These are phyloP conservation scores for Drosophila sproati DNA, from an alignment of 1,140 invertebrate genomes.

Conservation along the genomic window DNA sequence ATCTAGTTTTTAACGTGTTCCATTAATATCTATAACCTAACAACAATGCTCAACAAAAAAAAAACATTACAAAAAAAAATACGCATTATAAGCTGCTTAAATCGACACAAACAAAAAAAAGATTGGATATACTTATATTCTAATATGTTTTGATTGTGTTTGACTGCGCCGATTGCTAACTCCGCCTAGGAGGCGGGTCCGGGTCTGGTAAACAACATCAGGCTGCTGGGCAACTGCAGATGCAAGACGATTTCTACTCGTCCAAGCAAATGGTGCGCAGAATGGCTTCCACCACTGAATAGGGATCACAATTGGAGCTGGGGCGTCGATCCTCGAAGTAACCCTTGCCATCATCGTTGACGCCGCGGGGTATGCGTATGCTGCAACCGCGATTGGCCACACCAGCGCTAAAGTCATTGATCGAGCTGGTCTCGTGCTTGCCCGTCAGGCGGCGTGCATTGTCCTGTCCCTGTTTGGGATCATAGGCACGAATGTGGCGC, in stretches of 20 bases:
- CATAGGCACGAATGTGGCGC: slow-evolving; percentile 93
- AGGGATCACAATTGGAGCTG: slow-evolving; percentile 94
- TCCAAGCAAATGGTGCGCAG: slow-evolving; percentile 89
- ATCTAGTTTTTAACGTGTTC: slow-evolving; percentile 5
- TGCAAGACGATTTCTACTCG: slow-evolving; percentile 84
- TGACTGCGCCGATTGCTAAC: slow-evolving; percentile 40
- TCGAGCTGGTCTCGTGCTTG: slow-evolving; percentile 90
- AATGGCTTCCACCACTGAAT: slow-evolving; percentile 88
- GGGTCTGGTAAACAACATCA: background rate
- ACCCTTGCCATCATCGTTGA: slow-evolving; percentile 92
- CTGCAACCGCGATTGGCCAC: slow-evolving; percentile 90
- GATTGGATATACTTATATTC: slow-evolving; percentile 44
- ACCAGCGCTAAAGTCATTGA: slow-evolving; percentile 91
- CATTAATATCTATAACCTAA: slow-evolving; percentile 36
- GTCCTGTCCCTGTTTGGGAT: slow-evolving; percentile 91
- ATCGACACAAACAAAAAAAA: slow-evolving; percentile 24
- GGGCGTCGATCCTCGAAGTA: slow-evolving; percentile 96
- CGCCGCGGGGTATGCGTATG: slow-evolving; percentile 91
- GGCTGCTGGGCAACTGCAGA: background rate
- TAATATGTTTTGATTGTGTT: slow-evolving; percentile 24
- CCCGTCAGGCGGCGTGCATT: slow-evolving; percentile 92
- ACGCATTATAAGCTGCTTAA: slow-evolving; percentile 23
- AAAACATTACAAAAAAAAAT: slow-evolving; percentile 29
- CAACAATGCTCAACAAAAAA: slow-evolving; percentile 46
- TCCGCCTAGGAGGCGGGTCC: slow-evolving; percentile 33